Percentiles rank a stretch among this genome's conserved stretches.
Conservation (phyloP, 2,797 vertebrate species). For the Huso huso region DNA sequence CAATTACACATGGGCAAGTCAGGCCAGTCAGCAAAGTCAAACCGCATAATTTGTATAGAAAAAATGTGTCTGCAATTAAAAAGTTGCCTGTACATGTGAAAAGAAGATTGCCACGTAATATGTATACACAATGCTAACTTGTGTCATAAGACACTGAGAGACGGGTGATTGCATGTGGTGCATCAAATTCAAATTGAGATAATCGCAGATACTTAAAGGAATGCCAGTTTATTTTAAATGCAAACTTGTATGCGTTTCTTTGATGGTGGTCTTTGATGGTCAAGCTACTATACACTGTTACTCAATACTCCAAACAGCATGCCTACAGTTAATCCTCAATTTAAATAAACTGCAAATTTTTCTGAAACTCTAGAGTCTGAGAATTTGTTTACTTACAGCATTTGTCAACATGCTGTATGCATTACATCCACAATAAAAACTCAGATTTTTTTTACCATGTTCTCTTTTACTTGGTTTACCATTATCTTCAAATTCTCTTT, state of each 20-base stretch:
- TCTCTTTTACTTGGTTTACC: too few species aligned
- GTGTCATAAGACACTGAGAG: background rate
- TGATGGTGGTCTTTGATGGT: constrained; percentile 5
- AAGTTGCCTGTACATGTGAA: too few species aligned
- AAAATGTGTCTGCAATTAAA: too few species aligned
- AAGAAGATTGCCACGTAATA: too few species aligned
- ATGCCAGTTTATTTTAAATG: constrained; percentile 6
- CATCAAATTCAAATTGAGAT: background rate
- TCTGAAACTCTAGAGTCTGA: background rate
- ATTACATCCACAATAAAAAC: background rate
- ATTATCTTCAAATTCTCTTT: too few species aligned
- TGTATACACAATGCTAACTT: too few species aligned
- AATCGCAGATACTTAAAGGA: background rate
- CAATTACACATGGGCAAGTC: too few species aligned
- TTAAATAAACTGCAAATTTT: constrained; percentile 1
- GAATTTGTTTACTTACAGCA: constrained; percentile 10
- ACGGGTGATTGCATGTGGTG: constrained; percentile 5
- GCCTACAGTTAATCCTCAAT: background rate
- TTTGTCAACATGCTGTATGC: constrained; percentile 7
- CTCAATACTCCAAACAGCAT: constrained; percentile 8
- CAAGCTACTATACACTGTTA: background rate
- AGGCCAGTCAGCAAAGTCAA: too few species aligned
- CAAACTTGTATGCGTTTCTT: background rate
- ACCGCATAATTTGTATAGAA: too few species aligned
- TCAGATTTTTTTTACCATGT: too few species aligned